These are phyloP conservation scores for Phania funesta DNA, from an alignment of 2,888 invertebrate genomes.

Conservation along the genomic window DNA sequence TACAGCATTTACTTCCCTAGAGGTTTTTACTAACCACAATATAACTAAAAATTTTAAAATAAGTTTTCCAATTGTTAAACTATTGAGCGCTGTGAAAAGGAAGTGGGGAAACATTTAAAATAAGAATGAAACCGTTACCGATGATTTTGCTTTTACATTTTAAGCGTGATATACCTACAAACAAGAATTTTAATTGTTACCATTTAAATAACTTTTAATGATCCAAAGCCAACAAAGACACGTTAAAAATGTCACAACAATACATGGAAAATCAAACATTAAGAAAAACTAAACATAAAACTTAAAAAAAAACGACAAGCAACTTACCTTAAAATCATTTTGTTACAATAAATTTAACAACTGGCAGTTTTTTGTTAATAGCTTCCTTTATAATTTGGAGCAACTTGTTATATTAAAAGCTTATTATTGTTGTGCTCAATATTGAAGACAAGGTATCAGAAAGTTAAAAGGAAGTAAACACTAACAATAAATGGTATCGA, in stretches of 20 bases:
- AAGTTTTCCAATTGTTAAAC: too few species aligned
- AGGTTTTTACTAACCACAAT: too few species aligned
- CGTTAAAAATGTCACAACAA: conserved; percentile 53
- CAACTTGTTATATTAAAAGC: conserved; percentile 27
- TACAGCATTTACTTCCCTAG: too few species aligned
- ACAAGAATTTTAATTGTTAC: conserved; percentile 60
- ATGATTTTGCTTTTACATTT: neutral
- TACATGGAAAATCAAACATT: conserved; percentile 65
- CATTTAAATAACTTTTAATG: conserved; percentile 50
- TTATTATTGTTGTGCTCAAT: neutral
- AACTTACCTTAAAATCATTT: conserved; percentile 78
- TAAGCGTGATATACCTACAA: neutral
- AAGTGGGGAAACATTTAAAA: too few species aligned
- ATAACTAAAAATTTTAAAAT: too few species aligned
- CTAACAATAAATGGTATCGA: conserved; percentile 70
- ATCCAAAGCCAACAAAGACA: conserved; percentile 27
- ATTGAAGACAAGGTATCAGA: neutral
- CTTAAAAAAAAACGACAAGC: neutral
- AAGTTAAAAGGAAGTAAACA: conserved; percentile 41
- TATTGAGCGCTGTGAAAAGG: too few species aligned
- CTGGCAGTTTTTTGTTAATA: conserved; percentile 70
- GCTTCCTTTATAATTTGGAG: conserved; percentile 71
- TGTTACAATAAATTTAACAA: conserved; percentile 72
- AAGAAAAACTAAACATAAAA: neutral
- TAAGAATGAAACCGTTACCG: neutral